phyloP scores from a whole-genome alignment of 2,797 vertebrate species.

The Stomatorhinus walkeri region DNA sequence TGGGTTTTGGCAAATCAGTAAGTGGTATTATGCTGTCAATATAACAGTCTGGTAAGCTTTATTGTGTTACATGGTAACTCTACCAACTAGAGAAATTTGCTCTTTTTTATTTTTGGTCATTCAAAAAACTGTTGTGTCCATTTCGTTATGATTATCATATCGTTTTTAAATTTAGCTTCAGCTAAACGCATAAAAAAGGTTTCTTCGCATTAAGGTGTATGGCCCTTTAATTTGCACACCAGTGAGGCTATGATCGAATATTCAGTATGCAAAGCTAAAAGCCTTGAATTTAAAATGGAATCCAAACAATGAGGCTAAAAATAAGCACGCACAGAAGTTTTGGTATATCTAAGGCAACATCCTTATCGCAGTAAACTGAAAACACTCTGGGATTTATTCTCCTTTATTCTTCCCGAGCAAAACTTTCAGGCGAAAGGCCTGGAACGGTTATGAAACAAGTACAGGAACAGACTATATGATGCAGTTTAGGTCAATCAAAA shows the following conservation, averaged over 20 bases:
- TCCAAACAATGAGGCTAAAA: slow-evolving; percentile 29
- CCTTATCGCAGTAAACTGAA: background rate
- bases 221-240: slow-evolving; percentile 33
- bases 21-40: background rate
- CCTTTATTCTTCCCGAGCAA: background rate
- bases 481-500: background rate
- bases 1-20: background rate
- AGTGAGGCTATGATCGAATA: slow-evolving; percentile 29
- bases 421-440: background rate
- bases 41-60: background rate
- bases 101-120: background rate
- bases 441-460: background rate
- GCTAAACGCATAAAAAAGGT: slow-evolving; percentile 2
- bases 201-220: background rate
- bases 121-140: background rate
- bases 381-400: background rate
- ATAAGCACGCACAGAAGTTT: slow-evolving; percentile 14
- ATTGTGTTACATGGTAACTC: background rate
- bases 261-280: slow-evolving; percentile 30
- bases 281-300: slow-evolving; percentile 38
- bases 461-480: background rate
- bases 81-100: background rate
- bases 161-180: background rate
- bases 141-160: background rate
- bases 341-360: background rate